phyloP scores from a whole-genome alignment of 2,888 invertebrate species.

The Pteria penguin region DNA sequence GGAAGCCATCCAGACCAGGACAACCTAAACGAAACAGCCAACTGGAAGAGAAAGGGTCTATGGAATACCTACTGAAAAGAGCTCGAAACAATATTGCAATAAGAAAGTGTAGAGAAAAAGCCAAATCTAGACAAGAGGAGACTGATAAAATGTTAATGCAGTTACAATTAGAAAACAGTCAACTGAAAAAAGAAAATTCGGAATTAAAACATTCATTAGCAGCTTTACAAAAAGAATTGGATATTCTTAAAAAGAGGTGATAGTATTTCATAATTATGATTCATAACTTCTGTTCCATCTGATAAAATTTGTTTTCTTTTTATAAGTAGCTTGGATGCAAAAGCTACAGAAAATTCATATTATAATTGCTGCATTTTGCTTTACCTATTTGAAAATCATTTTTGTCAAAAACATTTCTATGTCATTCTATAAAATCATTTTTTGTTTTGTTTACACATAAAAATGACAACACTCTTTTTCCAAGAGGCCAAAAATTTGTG shows the following conservation, averaged over 20 bases:
- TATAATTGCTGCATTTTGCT: too few species aligned
- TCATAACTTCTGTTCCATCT: too few species aligned
- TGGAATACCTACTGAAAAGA: conserved; percentile 93
- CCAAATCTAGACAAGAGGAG: conserved; percentile 94
- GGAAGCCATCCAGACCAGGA: neutral
- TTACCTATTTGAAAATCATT: too few species aligned
- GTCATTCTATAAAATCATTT: too few species aligned
- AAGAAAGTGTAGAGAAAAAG: conserved; percentile 96
- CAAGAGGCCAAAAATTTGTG: too few species aligned
- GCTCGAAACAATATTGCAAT: conserved; percentile 98
- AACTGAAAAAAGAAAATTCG: conserved; percentile 93
- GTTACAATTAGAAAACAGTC: conserved; percentile 93
- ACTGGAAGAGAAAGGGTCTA: conserved; percentile 82
- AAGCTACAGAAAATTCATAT: too few species aligned
- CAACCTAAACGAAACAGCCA: conserved; percentile 5
- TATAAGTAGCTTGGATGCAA: too few species aligned
- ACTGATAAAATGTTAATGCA: conserved; percentile 96
- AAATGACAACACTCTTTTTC: too few species aligned
- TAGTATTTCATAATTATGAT: too few species aligned
- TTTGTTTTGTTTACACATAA: too few species aligned
- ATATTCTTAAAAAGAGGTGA: neutral
- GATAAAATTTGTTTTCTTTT: too few species aligned
- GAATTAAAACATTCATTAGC: conserved; percentile 90
- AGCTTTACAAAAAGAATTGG: conserved; percentile 84
- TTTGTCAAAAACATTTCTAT: too few species aligned